These are phyloP conservation scores for Albula goreensis DNA, from an alignment of 2,113 vertebrate species.

Conservation along the genomic window DNA sequence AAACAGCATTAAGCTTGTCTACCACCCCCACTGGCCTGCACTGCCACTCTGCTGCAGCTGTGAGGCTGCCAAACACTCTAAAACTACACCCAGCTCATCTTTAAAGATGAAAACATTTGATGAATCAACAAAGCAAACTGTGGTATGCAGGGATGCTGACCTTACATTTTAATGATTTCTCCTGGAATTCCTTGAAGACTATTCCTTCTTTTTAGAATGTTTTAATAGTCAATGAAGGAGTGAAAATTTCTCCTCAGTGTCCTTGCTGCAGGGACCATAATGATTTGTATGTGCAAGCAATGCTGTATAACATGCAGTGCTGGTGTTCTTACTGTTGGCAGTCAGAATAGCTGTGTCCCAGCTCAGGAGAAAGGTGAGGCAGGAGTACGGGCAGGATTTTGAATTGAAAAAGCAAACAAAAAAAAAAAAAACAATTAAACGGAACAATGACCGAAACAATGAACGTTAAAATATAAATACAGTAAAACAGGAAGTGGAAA, in stretches of 20 bases:
- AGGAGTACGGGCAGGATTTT: not conserved
- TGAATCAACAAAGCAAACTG: not conserved
- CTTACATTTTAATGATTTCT: not conserved
- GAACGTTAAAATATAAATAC: conserved; percentile 8
- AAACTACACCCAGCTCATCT: not conserved
- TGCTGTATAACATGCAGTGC: no score
- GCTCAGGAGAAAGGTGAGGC: not conserved
- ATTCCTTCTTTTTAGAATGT: no score
- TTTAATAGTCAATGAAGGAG: no score
- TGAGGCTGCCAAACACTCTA: not conserved
- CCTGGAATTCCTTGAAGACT: not conserved
- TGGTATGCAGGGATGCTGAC: not conserved
- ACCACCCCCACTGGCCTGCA: conserved; percentile 11
- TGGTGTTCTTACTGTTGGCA: no score
- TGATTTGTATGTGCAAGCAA: no score
- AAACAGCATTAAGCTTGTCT: not conserved
- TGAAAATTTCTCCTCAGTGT: no score
- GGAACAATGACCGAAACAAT: not conserved
- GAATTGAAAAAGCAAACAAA: not conserved
- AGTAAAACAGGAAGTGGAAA: conserved; percentile 8
- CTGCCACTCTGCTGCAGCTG: conserved; percentile 11
- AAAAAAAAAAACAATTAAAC: not conserved
- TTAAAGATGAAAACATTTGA: not conserved
- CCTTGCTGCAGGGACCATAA: no score
- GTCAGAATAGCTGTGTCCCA: not conserved